Base-by-base conservation (phyloP, 2,888 invertebrate species). In the Nymphalis c-album region DNA sequence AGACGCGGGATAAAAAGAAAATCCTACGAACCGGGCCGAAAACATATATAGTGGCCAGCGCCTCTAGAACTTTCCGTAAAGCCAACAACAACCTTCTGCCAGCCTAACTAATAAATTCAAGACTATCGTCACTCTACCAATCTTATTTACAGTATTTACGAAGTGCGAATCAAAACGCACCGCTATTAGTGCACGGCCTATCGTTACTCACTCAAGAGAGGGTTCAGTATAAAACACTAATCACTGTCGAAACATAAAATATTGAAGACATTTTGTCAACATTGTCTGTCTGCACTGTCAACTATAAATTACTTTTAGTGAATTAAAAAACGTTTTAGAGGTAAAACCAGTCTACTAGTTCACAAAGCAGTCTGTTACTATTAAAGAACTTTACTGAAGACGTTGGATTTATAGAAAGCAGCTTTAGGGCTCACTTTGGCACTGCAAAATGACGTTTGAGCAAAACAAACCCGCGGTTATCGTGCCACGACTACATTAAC, bases 1-100 rank as follows among this genome's bases (percentile, higher is more conserved):
- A 73, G 71, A 69, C 72, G 71, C 73, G 77, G 80, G 78, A 76
- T 76, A 82, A 84, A 84, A 81, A 85, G 85, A 87, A 86, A 85
- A 86, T 85, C 85, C 85, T 87, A 87, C 83, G 83, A 86, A 86
- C 85, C 86, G 86, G 91, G 90, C 92, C 92, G 87, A 90, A 91
- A 92, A 93, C 92, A 93, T 92, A 93, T 92, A 88, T 84, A 85
- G 85, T 88, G 92, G 92, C 92, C 92, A 84, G 83, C 84, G 81
- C 81, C 83, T 81, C 82, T 80, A 78, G 79, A 83, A 79, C 79
- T 80, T 80, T 79, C 83, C 78, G 73, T 76, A 75, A 79, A 81
- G 78, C 82, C 77, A 77, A 78, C 79, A 75, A 78, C 77, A 77
- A 79, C 80, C 81, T 79, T 77, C 77, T 77, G 78, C 77, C 75